Base-by-base conservation (phyloP, 2,888 invertebrate genomes). In the Mythimna albipuncta region DNA sequence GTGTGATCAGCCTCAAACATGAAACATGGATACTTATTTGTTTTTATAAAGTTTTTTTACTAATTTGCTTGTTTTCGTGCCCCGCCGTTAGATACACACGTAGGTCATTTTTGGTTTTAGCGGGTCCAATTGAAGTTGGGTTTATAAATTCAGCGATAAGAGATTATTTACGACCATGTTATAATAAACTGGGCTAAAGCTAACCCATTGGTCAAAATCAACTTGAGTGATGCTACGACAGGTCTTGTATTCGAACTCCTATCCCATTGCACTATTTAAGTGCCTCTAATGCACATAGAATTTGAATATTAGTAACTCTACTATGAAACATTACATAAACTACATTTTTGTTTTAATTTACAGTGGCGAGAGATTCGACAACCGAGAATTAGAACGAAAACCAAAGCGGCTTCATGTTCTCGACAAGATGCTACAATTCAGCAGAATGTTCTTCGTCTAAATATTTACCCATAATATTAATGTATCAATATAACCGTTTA, bases 371-470 rank as follows among this genome's bases (percentile, higher is more conserved):
- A 83, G 71, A 1, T 95, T 97, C 69, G 91, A 97, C 85, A 94
- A 97, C 85, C 79, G 88, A 0, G 94, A 96, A 1, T 90, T 97
- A 75, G 92, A 94, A 26, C 89, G 75, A 0, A 95, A 96, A 52
- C 97, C 97, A 50, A 88, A 90, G 6, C 94, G 92, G 3, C 94
- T 97, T 32, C 89, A 91, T 19, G 97, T 97, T 0, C 91, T 96
- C 72, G 94, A 96, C 6, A 93, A 92, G 11, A 97, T 97, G 88
- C 89, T 97, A 69, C 91, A 94, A 61, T 92, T 84, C 7, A 96
- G 97, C 86, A 97, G 97, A 11, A 98, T 98, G 98, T 98, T 97
- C 90, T 98, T 97, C 83, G 97, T 98, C 19, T 98, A 97, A 96
- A 65, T 19, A 19, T 58, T 61, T 3, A 54, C 10, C n/a, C 47